phyloP scores from a whole-genome alignment of 2,113 vertebrate species.

The Lutjanus erythropterus region DNA sequence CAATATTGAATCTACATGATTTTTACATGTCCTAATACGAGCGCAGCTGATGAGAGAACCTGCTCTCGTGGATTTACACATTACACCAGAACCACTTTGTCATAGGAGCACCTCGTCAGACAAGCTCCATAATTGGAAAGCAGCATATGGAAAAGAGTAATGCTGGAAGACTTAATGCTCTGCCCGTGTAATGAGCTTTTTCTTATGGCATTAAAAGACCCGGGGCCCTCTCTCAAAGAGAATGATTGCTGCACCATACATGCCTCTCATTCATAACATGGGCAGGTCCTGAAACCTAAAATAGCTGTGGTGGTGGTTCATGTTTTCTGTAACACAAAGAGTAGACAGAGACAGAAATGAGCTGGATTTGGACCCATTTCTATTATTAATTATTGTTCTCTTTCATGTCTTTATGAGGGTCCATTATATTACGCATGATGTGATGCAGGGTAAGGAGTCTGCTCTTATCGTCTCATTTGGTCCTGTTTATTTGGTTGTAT shows the following conservation, averaged over 20 bases:
- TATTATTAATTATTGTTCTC: conserved; percentile 51
- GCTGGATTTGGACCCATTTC: conserved; percentile 40
- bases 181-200: conserved; percentile 62
- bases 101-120: conserved; percentile 68
- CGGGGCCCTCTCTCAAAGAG: conserved; percentile 37
- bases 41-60: conserved; percentile 73
- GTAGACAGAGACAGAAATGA: conserved; percentile 16
- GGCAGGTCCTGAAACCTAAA: conserved; percentile 64
- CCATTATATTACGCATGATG: conserved; percentile 7
- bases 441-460: not conserved
- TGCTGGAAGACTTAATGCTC: conserved; percentile 44
- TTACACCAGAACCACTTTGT: conserved; percentile 65
- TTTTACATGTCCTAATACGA: conserved; percentile 6
- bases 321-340: conserved; percentile 64
- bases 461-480: not conserved
- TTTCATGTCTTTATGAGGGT: conserved; percentile 42
- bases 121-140: conserved; percentile 63
- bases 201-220: conserved; percentile 67
- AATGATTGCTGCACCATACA: conserved; percentile 77
- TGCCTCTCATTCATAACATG: conserved; percentile 69
- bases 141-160: conserved; percentile 74
- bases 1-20: conserved; percentile 45
- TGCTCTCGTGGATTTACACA: conserved; percentile 75
- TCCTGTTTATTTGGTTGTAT: not conserved
- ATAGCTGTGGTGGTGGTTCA: conserved; percentile 64